Evolutionary conservation across 2,888 invertebrate species (phyloP).

Genomic region (Notodonta ziczac): DNA sequence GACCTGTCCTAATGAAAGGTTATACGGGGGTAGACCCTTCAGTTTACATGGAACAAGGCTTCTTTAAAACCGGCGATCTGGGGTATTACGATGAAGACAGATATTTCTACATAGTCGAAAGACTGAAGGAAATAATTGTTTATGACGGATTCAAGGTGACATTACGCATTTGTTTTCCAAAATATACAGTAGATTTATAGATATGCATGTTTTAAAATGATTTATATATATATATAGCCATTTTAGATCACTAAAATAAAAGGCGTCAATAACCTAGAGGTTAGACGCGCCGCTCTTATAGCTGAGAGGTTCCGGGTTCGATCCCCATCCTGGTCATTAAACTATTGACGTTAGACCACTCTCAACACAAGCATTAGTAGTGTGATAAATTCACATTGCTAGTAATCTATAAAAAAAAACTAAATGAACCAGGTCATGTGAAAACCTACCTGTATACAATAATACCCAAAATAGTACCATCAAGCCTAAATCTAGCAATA

Average conservation of each 20-base stretch:
- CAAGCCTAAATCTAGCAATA: slow-evolving; percentile 12
- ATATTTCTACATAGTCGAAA: slow-evolving; percentile 62
- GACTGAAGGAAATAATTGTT: slow-evolving; percentile 60
- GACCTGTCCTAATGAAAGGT: slow-evolving; percentile 67
- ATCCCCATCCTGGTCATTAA: too few relatives aligned
- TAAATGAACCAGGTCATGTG: neutral
- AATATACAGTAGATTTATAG: too few relatives aligned
- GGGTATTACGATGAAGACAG: slow-evolving; percentile 66
- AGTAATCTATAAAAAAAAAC: too few relatives aligned
- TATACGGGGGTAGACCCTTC: slow-evolving; percentile 61
- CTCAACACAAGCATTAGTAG: too few relatives aligned
- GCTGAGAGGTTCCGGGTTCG: too few relatives aligned
- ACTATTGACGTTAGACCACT: too few relatives aligned
- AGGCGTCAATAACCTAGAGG: too few relatives aligned
- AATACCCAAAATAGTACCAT: neutral
- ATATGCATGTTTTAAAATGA: too few relatives aligned
- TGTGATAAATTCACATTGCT: too few relatives aligned
- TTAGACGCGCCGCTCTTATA: too few relatives aligned
- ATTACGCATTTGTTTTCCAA: neutral
- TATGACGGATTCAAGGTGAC: slow-evolving; percentile 59
- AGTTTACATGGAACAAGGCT: slow-evolving; percentile 59
- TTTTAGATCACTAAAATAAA: too few relatives aligned
- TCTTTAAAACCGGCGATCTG: slow-evolving; percentile 64
- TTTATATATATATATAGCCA: too few relatives aligned
- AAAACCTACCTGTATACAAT: neutral